Conservation (phyloP, 2,888 invertebrate genomes). For the Subacronicta megacephala region DNA sequence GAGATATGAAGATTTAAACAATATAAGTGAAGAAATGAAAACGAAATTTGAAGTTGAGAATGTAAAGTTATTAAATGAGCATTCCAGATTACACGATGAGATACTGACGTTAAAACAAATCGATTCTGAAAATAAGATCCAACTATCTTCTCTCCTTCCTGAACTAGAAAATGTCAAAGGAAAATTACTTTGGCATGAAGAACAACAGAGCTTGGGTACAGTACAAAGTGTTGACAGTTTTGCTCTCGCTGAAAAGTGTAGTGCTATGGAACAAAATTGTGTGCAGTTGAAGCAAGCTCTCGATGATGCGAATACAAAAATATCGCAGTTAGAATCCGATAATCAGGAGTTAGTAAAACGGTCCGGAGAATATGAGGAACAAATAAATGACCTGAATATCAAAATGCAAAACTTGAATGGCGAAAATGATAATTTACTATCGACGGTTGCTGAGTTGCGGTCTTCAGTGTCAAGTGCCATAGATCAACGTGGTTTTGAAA, state of each 20-base stretch:
- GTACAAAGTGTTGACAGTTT: slow-evolving; percentile 50
- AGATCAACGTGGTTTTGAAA: slow-evolving; percentile 92
- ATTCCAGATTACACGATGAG: slow-evolving; percentile 61
- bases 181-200: slow-evolving; percentile 58
- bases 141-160: slow-evolving; percentile 57
- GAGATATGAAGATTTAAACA: slow-evolving; percentile 61
- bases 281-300: slow-evolving; percentile 66
- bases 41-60: slow-evolving; percentile 59
- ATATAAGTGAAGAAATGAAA: slow-evolving; percentile 65
- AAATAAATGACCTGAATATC: slow-evolving; percentile 72
- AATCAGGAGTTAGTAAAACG: slow-evolving; percentile 64
- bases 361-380: slow-evolving; percentile 60
- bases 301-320: slow-evolving; percentile 79
- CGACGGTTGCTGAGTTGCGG: slow-evolving; percentile 82
- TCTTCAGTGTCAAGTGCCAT: slow-evolving; percentile 87
- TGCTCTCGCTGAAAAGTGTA: slow-evolving; percentile 64
- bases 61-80: slow-evolving; percentile 53
- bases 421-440: slow-evolving; percentile 83
- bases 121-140: slow-evolving; percentile 62
- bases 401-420: slow-evolving; percentile 78
- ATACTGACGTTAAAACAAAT: slow-evolving; percentile 56
- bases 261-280: slow-evolving; percentile 70
- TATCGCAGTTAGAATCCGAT: slow-evolving; percentile 69
- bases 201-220: slow-evolving; percentile 50
- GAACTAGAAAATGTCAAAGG: slow-evolving; percentile 66